Evolutionary conservation across 2,797 vertebrate species (phyloP), one percentile per base, ranked within the genome.

Genomic region (Centropyge bicolor): DNA sequence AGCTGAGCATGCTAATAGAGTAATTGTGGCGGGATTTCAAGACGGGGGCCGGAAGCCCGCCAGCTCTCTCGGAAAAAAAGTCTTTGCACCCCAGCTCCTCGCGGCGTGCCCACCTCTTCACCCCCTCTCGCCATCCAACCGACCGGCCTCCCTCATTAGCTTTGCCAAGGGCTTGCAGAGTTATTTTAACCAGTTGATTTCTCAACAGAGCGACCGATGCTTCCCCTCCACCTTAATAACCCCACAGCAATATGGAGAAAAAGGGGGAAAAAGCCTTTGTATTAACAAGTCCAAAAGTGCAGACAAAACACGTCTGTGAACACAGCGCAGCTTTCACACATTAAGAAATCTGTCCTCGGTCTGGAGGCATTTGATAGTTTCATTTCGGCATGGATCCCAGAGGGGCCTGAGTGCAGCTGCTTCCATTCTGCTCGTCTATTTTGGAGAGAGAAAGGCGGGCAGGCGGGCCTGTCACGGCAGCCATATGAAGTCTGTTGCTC

Each of bases 1-100:
- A 91, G 91, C 90, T 88, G 91, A 92, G 91, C 93, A 94, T 94
- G 92, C 92, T 94, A 93, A 95, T 94, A 89, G 92, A 91, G 86
- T 80, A 90, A 93, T 91, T 93, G 93, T 92, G 85, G 87, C 70
- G 68, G 84, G 89, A 82, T 92, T 93, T 91, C 74, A 89, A 31
- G 81, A 80, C 35, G 20, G 75, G 74, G 86, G 81, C 75, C 83
- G 71, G 88, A 91, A 88, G 77, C 86, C 74, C 17, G 77, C 83
- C 85, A 85, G 81, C 79, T 76, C 64, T 83, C 89, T 84, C 13
- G 36, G 55, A 57, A 66, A 45, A 73, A 78, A 78, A 72, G 45
- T 66, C 81, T 80, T 70, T 82, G 76, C 17, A 27, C 35, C 20
- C 55, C 6, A 16, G 16, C 3, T n/a, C 38, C 59, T 82, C 81